These are phyloP conservation scores for Podargus strigoides DNA, from an alignment of 2,797 vertebrate species.

Conservation along the genomic window DNA sequence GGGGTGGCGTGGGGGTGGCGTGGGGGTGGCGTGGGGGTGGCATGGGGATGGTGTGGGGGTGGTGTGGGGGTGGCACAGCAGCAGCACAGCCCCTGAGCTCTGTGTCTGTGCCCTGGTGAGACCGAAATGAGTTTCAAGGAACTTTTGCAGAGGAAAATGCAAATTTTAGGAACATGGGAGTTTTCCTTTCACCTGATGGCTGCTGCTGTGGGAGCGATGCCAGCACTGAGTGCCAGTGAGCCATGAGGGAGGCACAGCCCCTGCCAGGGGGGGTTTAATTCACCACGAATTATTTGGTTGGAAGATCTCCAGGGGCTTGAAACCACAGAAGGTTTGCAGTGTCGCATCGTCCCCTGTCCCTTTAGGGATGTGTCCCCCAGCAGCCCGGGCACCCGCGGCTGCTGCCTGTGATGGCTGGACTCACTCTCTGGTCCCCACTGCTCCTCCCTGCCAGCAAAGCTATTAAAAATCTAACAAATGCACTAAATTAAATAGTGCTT, in stretches of 20 bases:
- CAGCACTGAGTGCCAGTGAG: rapidly evolving
- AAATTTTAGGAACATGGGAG: rapidly evolving
- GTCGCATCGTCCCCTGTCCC: rapidly evolving
- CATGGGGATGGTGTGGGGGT: too few species aligned
- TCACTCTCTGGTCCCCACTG: rapidly evolving
- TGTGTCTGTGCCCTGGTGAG: rapidly evolving
- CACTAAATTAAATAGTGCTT: neutral
- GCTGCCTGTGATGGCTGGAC: rapidly evolving
- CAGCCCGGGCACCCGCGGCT: neutral
- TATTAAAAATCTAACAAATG: neutral
- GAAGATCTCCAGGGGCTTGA: neutral
- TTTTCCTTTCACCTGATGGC: neutral
- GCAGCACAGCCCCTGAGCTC: neutral
- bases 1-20: neutral
- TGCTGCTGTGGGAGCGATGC: too few species aligned
- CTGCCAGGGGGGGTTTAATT: neutral
- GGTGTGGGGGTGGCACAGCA: neutral
- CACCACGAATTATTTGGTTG: neutral
- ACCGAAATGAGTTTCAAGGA: neutral
- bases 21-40: neutral
- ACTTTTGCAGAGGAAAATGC: neutral
- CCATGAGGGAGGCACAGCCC: neutral
- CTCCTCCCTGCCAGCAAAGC: neutral
- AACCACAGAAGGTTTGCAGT: rapidly evolving
- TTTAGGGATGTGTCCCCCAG: too few species aligned